phyloP scores from a whole-genome alignment of 2,113 vertebrate species.

The Cariama cristata region DNA sequence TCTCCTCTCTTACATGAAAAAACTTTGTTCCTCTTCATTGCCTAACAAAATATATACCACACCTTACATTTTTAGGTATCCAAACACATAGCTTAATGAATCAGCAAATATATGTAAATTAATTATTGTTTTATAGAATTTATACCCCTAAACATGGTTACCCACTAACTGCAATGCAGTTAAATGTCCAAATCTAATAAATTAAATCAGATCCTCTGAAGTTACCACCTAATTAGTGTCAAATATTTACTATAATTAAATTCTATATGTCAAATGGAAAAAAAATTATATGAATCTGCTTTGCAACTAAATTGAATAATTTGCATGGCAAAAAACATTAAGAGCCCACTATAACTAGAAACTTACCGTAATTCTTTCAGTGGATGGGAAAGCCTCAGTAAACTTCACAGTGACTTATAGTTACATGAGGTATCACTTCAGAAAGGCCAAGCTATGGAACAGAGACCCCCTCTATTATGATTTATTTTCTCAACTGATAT shows the following conservation, averaged over 20 bases:
- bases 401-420: background rate
- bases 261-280: background rate
- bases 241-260: conserved; percentile 37
- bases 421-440: background rate
- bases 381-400: background rate
- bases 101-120: background rate
- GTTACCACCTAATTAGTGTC: background rate
- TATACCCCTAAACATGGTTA: background rate
- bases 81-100: background rate
- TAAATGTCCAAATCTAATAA: conserved; percentile 24
- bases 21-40: background rate
- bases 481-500: background rate
- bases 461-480: accelerated
- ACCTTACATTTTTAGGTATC: background rate
- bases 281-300: background rate
- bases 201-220: conserved; percentile 2
- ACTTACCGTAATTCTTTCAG: background rate
- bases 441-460: background rate
- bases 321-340: background rate
- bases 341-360: accelerated
- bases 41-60: background rate
- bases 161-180: background rate
- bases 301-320: background rate
- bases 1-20: background rate
- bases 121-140: background rate